A percentile compares a stretch with the other conserved stretches of the same genome.
Conservation (phyloP, 2,888 invertebrate species). For the Temnothorax ravouxi region DNA sequence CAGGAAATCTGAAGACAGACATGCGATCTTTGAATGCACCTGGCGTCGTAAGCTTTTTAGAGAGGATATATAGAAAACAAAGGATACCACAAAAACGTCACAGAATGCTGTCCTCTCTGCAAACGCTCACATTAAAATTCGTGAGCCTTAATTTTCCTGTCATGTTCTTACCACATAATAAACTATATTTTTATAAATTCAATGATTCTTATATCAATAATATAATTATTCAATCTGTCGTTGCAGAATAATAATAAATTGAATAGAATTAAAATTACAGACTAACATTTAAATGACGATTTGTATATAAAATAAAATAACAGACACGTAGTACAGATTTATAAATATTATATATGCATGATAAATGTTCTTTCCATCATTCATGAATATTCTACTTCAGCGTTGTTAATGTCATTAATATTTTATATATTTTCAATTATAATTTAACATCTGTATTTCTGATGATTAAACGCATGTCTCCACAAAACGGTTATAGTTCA, state of each 20-base stretch:
- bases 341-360: background rate
- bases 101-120: background rate
- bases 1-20: conserved; percentile 28
- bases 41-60: conserved; percentile 18
- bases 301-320: background rate
- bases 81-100: background rate
- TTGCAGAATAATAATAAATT: background rate
- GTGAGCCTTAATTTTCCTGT: background rate
- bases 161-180: background rate
- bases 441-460: background rate
- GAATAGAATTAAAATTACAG: background rate
- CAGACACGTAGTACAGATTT: background rate
- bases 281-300: background rate
- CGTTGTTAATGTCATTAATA: conserved; percentile 1
- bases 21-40: conserved; percentile 29
- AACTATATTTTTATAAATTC: background rate
- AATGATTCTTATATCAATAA: background rate
- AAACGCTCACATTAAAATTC: background rate
- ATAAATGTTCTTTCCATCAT: background rate
- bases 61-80: conserved; percentile 20
- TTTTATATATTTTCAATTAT: conserved; percentile 13
- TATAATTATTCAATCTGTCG: background rate
- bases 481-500: background rate
- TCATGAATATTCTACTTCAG: conserved; percentile 7
- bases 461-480: background rate